These are phyloP conservation scores for Lycocerus yunnanus DNA, from an alignment of 2,888 invertebrate species.

Conservation along the genomic window DNA sequence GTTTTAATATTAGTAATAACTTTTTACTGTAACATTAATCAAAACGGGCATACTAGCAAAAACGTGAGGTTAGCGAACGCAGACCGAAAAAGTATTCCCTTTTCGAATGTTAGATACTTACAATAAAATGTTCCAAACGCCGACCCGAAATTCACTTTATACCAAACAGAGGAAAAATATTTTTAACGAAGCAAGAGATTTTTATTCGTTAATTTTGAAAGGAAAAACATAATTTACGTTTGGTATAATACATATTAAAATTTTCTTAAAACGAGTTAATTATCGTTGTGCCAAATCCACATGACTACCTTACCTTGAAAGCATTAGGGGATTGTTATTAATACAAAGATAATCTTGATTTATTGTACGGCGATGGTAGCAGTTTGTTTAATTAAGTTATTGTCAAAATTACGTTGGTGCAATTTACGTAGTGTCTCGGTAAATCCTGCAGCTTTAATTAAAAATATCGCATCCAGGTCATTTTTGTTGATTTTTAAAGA, in stretches of 20 bases:
- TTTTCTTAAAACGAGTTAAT: background rate
- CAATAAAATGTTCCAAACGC: too few relatives aligned
- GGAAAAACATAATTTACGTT: background rate
- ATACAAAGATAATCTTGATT: conserved; percentile 2
- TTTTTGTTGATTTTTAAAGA: background rate
- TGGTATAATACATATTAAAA: background rate
- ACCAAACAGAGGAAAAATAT: too few relatives aligned
- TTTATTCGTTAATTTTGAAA: too few relatives aligned
- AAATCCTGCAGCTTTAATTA: background rate
- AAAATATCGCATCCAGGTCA: background rate
- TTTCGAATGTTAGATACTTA: background rate
- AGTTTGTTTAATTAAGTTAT: conserved; percentile 1
- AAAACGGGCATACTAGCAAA: too few relatives aligned
- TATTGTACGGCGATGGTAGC: conserved; percentile 1
- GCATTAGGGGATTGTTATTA: conserved; percentile 1
- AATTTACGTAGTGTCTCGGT: background rate
- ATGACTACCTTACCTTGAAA: background rate
- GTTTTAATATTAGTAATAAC: too few relatives aligned
- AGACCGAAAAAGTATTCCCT: too few relatives aligned
- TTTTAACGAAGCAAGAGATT: background rate
- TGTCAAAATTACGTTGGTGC: background rate
- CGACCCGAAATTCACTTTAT: too few relatives aligned
- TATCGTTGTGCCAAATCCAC: conserved; percentile 1
- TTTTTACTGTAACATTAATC: too few relatives aligned
- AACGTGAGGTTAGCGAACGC: too few relatives aligned